A percentile compares a stretch with the other conserved stretches of the same genome.
Conservation (phyloP, 2,113 vertebrate species). For the Pterocles gutturalis region DNA sequence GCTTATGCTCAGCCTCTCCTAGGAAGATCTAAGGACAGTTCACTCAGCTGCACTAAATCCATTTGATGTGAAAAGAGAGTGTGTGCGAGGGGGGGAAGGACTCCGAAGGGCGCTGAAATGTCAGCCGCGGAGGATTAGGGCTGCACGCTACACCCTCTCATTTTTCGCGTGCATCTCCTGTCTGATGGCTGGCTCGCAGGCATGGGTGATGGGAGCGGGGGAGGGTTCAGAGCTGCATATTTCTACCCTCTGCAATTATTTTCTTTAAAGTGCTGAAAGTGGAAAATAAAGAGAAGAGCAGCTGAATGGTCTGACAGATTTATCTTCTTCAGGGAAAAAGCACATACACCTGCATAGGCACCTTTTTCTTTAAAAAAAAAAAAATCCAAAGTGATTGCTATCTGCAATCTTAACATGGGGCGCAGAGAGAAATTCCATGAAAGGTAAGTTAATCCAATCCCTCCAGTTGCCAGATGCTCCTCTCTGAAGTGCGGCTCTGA, state of each 20-base stretch:
- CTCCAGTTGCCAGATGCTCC: neutral
- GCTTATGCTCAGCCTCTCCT: slow-evolving; percentile 54
- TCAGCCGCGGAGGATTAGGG: slow-evolving; percentile 60
- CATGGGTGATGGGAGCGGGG: slow-evolving; percentile 47
- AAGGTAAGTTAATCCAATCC: slow-evolving; percentile 17
- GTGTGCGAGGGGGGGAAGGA: neutral
- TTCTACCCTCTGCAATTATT: slow-evolving; percentile 75
- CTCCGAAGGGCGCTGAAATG: slow-evolving; percentile 46
- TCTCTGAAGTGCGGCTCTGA: neutral
- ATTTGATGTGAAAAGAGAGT: slow-evolving; percentile 55
- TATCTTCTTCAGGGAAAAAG: slow-evolving; percentile 61
- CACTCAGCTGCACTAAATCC: slow-evolving; percentile 77
- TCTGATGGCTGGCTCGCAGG: slow-evolving; percentile 63
- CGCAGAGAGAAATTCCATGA: neutral
- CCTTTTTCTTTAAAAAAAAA: neutral
- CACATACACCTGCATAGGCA: slow-evolving; percentile 58
- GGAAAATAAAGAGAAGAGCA: slow-evolving; percentile 60
- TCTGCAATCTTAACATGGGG: slow-evolving; percentile 36
- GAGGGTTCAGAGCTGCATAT: slow-evolving; percentile 55
- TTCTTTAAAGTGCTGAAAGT: slow-evolving; percentile 68
- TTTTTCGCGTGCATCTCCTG: neutral
- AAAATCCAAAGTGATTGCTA: neutral
- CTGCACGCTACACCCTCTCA: slow-evolving; percentile 26
- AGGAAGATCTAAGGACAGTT: slow-evolving; percentile 73
- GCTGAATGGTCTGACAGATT: slow-evolving; percentile 75